Base-by-base conservation (phyloP, 2,113 vertebrate genomes). In the Heterochromis multidens region DNA sequence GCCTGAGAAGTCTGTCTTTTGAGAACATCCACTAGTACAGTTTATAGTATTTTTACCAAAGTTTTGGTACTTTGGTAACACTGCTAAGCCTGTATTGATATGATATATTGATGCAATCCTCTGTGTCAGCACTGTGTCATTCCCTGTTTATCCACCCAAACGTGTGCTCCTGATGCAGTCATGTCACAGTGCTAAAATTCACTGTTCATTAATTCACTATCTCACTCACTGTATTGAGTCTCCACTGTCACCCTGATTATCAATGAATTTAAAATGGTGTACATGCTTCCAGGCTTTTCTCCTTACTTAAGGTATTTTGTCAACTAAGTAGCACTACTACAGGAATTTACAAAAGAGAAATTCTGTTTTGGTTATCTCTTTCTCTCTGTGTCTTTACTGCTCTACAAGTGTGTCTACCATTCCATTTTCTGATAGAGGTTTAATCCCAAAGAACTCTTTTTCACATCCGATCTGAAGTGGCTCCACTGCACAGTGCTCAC, bases 191-290 rank as follows among this genome's bases (percentile, higher is more conserved):
- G 21, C 35, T 65, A 43, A 81, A 88, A 83, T 82, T 21, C 92
- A 88, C 60, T 81, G 83, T 87, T 78, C 62, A 97, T 95, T 96
- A 96, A 97, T 97, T 97, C 96, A 96, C 96, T 90, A 94, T 89
- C 87, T 93, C 92, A 95, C 95, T 87, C 96, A 96, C 95, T 93
- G 96, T 96, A 7, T 7, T 8, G 4, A 96, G 96, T 96, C 97
- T 94, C 94, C 94, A 94, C 96, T 80, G 79, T 25, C 2, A 70
- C 83, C 67, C 43, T 83, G 80, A 88, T 62, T 83, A 80, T 59
- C 72, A 82, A 85, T 87, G 80, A 11, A 82, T 85, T 79, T 77
- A 77, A 87, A 83, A 80, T 74, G 57, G 21, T 79, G 80, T 76
- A 59, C 79, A 79, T 49, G 49, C 72, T 76, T 25, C 21, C 9